phyloP scores from a whole-genome alignment of 2,888 invertebrate species.

The Augiades crinisus region DNA sequence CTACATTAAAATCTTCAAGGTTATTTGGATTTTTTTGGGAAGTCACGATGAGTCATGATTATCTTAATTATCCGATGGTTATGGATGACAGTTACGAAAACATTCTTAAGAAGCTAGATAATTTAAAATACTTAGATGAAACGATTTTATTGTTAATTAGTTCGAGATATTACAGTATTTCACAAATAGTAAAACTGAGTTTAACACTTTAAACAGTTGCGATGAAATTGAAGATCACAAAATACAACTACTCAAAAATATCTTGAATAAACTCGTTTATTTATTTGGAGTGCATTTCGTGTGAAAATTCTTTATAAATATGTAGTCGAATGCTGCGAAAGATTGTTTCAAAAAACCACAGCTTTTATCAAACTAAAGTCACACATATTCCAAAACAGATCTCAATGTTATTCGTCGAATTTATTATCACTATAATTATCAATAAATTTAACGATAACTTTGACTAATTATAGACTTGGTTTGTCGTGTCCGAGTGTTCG shows the following conservation, averaged over 20 bases:
- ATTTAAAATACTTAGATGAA: slow-evolving; percentile 76
- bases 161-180: not conserved
- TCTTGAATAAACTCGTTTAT: not conserved
- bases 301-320: not conserved
- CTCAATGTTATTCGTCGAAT: not conserved
- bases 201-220: not conserved
- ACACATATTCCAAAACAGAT: not conserved
- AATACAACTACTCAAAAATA: not conserved
- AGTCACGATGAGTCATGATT: slow-evolving; percentile 89
- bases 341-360: slow-evolving; percentile 11
- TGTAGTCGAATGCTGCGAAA: not conserved
- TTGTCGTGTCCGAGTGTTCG: not conserved
- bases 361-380: not conserved
- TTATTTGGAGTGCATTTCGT: not conserved
- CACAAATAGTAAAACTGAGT: no score
- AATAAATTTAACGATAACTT: not conserved
- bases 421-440: not conserved
- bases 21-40: slow-evolving; percentile 93
- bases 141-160: slow-evolving; percentile 88
- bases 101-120: slow-evolving; percentile 76
- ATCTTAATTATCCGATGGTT: slow-evolving; percentile 85
- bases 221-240: not conserved
- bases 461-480: not conserved
- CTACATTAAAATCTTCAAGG: slow-evolving; percentile 72
- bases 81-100: slow-evolving; percentile 84